A percentile compares a stretch with the other conserved stretches of the same genome.
These are phyloP conservation scores for Acanthosoma haemorrhoidale DNA, from an alignment of 2,888 invertebrate genomes.

Conservation along the genomic window DNA sequence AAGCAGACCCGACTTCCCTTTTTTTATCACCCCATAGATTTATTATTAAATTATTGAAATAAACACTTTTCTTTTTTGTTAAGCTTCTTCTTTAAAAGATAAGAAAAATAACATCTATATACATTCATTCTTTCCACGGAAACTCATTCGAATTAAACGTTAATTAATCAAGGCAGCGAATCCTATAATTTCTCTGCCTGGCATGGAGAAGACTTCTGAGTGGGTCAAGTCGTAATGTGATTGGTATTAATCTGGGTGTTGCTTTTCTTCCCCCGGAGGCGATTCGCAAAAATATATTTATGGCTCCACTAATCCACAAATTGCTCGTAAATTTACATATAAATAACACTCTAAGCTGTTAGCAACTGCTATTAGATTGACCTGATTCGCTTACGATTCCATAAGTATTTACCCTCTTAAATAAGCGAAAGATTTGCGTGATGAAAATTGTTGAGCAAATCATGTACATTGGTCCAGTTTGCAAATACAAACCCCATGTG, in stretches of 20 bases:
- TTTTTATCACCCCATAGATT: slow-evolving; percentile 15
- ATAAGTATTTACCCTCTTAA: no score
- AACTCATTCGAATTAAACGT: background rate
- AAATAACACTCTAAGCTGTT: no score
- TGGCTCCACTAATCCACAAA: background rate
- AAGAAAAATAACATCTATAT: no score
- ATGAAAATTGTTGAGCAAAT: no score
- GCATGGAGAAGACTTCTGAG: background rate
- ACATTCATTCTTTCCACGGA: background rate
- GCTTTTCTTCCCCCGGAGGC: background rate
- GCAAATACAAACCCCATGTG: no score
- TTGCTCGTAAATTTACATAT: no score
- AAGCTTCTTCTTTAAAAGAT: background rate
- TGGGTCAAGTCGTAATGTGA: background rate
- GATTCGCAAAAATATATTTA: background rate
- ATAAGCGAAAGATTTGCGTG: no score
- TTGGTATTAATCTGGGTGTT: background rate
- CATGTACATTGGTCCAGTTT: no score
- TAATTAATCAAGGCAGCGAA: background rate
- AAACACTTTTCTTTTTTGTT: background rate
- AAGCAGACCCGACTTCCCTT: slow-evolving; percentile 11
- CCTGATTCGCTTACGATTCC: no score
- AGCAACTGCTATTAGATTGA: no score
- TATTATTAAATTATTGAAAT: slow-evolving; percentile 17
- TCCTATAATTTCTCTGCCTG: slow-evolving; percentile 3